Base-by-base conservation (phyloP, 2,113 vertebrate genomes). In the Anarhynchus alexandrinus region DNA sequence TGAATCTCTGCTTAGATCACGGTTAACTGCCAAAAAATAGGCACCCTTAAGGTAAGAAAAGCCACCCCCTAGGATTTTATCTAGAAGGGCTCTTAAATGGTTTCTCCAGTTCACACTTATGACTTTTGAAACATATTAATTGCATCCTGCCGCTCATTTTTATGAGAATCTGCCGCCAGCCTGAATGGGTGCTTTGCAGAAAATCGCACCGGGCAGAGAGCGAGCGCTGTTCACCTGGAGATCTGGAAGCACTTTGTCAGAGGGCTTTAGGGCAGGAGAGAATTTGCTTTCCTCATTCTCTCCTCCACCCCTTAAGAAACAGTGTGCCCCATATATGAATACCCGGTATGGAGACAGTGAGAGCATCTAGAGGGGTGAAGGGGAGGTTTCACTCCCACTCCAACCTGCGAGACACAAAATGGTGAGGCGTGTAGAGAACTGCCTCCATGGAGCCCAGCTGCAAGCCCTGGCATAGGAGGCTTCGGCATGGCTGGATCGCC, bases 361-460 rank as follows among this genome's bases (percentile, higher is more conserved):
- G 83, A 86, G 65, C 71, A 49, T 79, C 40, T 66, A 21, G 79
- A 65, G 90, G 49, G 87, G 58, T 58, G 54, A 67, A 82, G 74
- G 55, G 59, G 91, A 94, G 71, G 67, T 95, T 93, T 96, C 88
- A 49, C 67, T 90, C 84, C 71, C 57, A 67, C 85, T 93, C 71
- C 64, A 93, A 61, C 52, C 88, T 95, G 82, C 0, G 2, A 90
- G 93, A 80, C 62, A 42, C 59, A 71, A 86, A 93, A 82, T 82
- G 78, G 70, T 27, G 92, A 96, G 94, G 92, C 78, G 0, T 96
- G 96, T 93, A 88, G 87, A 96, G 96, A 96, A 45, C 90, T 95
- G 95, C 71, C 67, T 96, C 55, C 90, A 55, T 77, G 12, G 18
- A 91, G 83, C 91, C 81, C 71, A 89, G 90, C 87, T 95, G 87